phyloP scores from a whole-genome alignment of 2,888 invertebrate genomes.

The Troides helena region DNA sequence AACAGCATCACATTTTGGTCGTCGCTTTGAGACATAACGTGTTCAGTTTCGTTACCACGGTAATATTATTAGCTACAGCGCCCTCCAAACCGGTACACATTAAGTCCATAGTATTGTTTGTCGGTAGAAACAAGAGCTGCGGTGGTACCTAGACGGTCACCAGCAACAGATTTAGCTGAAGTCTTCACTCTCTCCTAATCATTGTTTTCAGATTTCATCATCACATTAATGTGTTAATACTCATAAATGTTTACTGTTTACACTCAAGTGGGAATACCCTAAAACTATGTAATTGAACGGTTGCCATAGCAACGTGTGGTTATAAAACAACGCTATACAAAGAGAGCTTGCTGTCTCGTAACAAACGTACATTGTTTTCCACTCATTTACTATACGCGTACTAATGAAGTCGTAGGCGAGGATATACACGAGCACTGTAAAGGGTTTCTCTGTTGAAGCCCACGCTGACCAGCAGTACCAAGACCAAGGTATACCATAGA shows the following conservation, averaged over 20 bases:
- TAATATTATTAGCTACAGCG: too few species aligned
- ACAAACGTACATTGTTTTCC: constrained; percentile 10
- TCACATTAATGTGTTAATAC: background rate
- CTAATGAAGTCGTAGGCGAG: constrained; percentile 32
- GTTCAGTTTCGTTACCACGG: too few species aligned
- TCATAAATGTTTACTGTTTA: background rate
- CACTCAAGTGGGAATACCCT: background rate
- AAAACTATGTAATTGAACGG: background rate
- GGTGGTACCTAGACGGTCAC: too few species aligned
- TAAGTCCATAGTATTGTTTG: too few species aligned
- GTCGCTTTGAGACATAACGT: too few species aligned
- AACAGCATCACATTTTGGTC: too few species aligned
- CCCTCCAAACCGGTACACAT: too few species aligned
- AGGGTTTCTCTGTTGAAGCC: constrained; percentile 32
- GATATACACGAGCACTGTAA: constrained; percentile 30
- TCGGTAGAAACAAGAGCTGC: too few species aligned
- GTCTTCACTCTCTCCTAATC: too few species aligned
- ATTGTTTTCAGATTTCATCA: background rate
- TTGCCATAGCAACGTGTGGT: background rate
- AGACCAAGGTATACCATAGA: background rate
- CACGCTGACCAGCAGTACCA: constrained; percentile 15
- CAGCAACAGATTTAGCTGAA: too few species aligned
- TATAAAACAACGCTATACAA: constrained; percentile 4
- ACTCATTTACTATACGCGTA: constrained; percentile 23
- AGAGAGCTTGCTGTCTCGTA: background rate